Evolutionary conservation across 2,888 invertebrate species (phyloP).

Genomic region (Pammene fasciana): DNA sequence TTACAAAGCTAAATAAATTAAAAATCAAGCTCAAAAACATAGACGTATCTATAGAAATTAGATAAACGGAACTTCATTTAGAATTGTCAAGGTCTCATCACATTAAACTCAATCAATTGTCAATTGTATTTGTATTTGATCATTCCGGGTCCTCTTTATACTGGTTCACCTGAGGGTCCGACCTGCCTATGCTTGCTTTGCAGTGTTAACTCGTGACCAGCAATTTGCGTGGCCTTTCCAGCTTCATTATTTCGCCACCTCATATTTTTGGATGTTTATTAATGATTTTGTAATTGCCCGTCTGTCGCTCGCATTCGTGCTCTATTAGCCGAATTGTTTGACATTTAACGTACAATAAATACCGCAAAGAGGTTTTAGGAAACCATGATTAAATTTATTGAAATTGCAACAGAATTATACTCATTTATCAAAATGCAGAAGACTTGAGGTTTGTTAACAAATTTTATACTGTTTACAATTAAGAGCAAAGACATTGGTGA

Average conservation of each 20-base stretch:
- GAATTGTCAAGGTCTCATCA: no score
- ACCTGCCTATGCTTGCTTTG: not conserved
- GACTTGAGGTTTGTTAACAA: no score
- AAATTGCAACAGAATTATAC: not conserved
- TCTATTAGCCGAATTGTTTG: slow-evolving; percentile 53
- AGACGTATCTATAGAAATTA: no score
- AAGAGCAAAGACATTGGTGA: no score
- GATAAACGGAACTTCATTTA: no score
- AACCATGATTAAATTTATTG: not conserved
- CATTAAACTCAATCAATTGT: no score
- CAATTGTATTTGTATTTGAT: no score
- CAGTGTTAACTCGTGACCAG: slow-evolving; percentile 43
- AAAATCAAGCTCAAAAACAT: no score
- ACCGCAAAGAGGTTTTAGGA: not conserved
- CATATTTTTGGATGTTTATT: slow-evolving; percentile 72
- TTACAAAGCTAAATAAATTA: no score
- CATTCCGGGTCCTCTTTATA: not conserved
- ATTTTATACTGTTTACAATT: no score
- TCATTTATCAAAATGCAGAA: not conserved
- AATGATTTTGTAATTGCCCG: slow-evolving; percentile 74
- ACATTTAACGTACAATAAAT: slow-evolving; percentile 34
- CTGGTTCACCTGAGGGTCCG: not conserved
- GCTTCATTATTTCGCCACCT: slow-evolving; percentile 67
- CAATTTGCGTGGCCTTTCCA: slow-evolving; percentile 55
- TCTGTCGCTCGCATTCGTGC: slow-evolving; percentile 64